Evolutionary conservation across 1,140 invertebrate species (phyloP).

Genomic region (Globodera rostochiensis): DNA sequence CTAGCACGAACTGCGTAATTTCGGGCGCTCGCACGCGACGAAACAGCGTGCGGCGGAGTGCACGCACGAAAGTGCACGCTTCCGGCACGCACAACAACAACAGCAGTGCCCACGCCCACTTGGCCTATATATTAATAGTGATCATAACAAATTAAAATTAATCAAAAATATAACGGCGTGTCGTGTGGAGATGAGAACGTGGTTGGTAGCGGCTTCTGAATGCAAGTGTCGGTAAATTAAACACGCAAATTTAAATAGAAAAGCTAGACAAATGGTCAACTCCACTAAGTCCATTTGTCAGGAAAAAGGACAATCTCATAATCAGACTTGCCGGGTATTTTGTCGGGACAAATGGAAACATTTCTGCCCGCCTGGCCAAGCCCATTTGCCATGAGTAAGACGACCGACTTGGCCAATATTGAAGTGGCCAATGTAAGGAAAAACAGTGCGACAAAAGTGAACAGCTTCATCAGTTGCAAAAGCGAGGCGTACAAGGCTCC

Average conservation of each 20-base stretch:
- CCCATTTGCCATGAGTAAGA: conserved; percentile 60
- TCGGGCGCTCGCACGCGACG: conserved; percentile 58
- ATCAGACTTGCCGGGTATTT: conserved; percentile 48
- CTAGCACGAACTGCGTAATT: conserved; percentile 56
- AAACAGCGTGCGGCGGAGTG: conserved; percentile 61
- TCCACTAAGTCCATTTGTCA: no score
- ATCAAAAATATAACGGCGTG: conserved; percentile 44
- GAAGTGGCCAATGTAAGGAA: conserved; percentile 56
- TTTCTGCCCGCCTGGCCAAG: conserved; percentile 59
- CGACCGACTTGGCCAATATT: conserved; percentile 55
- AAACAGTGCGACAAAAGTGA: conserved; percentile 60
- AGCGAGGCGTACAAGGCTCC: conserved; percentile 57
- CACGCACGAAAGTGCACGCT: conserved; percentile 58
- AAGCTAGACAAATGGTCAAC: neutral
- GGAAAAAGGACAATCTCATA: conserved; percentile 5
- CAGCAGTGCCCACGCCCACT: conserved; percentile 62
- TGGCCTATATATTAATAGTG: neutral
- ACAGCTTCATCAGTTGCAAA: conserved; percentile 61
- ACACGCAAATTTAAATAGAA: conserved; percentile 10
- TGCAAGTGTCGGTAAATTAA: neutral
- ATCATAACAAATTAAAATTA: neutral
- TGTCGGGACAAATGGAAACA: conserved; percentile 60
- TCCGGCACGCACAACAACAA: conserved; percentile 54
- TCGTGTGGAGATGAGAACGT: conserved; percentile 50
- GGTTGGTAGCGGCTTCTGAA: conserved; percentile 54